Base-by-base conservation (phyloP, 2,888 invertebrate species). In the Saturnia pavonia region DNA sequence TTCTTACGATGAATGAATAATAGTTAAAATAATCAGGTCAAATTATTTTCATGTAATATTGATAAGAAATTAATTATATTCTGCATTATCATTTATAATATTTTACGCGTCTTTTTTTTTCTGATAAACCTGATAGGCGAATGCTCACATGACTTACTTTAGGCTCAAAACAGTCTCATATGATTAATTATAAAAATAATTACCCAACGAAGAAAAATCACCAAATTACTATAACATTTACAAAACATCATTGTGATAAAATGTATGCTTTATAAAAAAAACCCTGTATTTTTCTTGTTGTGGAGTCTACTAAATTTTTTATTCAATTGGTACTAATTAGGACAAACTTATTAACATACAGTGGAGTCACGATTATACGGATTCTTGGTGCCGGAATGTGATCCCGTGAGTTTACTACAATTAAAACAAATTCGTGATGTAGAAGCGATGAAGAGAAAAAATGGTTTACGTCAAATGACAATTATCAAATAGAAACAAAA, bases 11-110 rank as follows among this genome's bases (percentile, higher is more conserved):
- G n/a, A n/a, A n/a, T n/a, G n/a, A n/a, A n/a, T n/a, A n/a, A n/a
- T n/a, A 22, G 22, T 69, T 51, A 65, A 51, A 22, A 69, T 51
- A 65, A 74, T 73, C 75, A 80, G 80, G 77, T 80, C 78, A 77
- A 43, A 75, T 78, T 77, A 76, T 74, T 76, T 69, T n/a, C 48
- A 63, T 22, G 34, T 69, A 72, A 48, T 22, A 22, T 51, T 51
- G 40, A 65, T 65, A 42, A 43, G 16, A 42, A 60, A 14, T 4
- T 14, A 27, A 11, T 14, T 25, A 25, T 57, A 25, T 9, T 6
- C 22, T 54, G 22, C 22, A 2, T 4, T 60, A 60, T 27, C 6
- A 60, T 27, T 54, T 54, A 8, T 54, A 54, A 60, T 27, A 25
- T 25, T 60, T 60, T 14, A 14, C 57, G 25, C 27, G 6, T 4